These are phyloP conservation scores for Bucco capensis DNA, from an alignment of 2,113 vertebrate genomes.

Conservation along the genomic window DNA sequence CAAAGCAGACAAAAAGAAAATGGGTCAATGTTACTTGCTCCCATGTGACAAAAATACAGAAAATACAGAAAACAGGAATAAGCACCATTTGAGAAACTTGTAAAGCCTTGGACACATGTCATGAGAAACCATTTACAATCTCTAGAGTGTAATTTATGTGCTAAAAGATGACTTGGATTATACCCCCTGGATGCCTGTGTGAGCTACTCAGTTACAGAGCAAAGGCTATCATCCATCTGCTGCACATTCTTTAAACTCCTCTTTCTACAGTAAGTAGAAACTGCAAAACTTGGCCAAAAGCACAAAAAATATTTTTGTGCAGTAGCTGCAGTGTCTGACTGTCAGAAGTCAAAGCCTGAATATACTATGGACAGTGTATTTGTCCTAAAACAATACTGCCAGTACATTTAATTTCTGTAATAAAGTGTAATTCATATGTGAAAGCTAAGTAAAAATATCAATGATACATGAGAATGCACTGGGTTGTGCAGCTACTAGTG, in stretches of 20 bases:
- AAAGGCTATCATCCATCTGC: background rate
- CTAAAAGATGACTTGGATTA: slow-evolving; percentile 25
- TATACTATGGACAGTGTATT: background rate
- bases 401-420: background rate
- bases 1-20: slow-evolving; percentile 32
- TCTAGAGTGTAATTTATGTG: slow-evolving; percentile 6
- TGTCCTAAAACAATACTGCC: background rate
- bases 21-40: slow-evolving; percentile 34
- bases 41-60: slow-evolving; percentile 40
- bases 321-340: background rate
- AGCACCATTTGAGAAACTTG: slow-evolving; percentile 56
- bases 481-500: background rate
- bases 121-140: slow-evolving; percentile 56
- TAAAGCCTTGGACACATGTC: slow-evolving; percentile 45
- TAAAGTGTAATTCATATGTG: background rate
- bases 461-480: background rate
- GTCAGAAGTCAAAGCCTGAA: background rate
- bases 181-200: background rate
- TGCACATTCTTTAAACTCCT: background rate
- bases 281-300: background rate
- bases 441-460: slow-evolving; percentile 1
- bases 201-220: background rate
- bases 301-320: background rate
- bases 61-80: slow-evolving; percentile 55
- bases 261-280: slow-evolving; percentile 4